Evolutionary conservation across 2,888 invertebrate species (phyloP), one percentile per base, ranked within the genome.

Genomic region (Hypomecis atomaria): DNA sequence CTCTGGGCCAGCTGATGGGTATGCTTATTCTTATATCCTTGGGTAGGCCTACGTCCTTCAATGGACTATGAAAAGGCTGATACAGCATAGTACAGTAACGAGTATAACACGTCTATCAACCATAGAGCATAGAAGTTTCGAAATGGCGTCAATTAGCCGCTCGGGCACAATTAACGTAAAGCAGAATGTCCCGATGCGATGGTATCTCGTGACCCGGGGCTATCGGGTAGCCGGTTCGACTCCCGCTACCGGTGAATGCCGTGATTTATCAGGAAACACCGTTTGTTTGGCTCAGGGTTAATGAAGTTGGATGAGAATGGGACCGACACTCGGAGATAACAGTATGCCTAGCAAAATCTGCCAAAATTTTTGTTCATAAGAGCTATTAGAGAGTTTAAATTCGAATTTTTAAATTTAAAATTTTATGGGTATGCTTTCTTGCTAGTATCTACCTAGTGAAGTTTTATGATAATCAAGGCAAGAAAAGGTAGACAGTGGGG

Each of bases 121-220:
- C 55, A 59, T 45, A 65, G 59, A 69, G 61, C 57, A 67, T 65
- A 59, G 57, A 65, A 42, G 48, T 52, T 69, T 62, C 60, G 66
- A 65, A 84, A 79, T 79, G 77, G 84, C 86, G 85, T 88, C 88
- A 88, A 89, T 88, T 88, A 87, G 52, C 55, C 78, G 77, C 72
- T 78, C 77, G 71, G 73, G 74, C 80, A 86, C 89, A 89, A 90
- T 91, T 90, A 90, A 89, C 87, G 82, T 83, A 66, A 42, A 69
- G 73, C 79, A 78, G 83, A 85, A 88, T 88, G 88, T 88, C 80
- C 75, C 82, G 60, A 66, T 75, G 82, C 82, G 90, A 90, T 91
- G 75, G 72, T 87, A 90, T 90, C 90, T 75, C 66, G 68, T 87
- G 90, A 90, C 90, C 90, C 78, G 76, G 77, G 90, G 90, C 87